Percentiles rank a stretch among this genome's conserved stretches.
These are phyloP conservation scores for Acridotheres tristis DNA, from an alignment of 2,797 vertebrate genomes.

Conservation along the genomic window DNA sequence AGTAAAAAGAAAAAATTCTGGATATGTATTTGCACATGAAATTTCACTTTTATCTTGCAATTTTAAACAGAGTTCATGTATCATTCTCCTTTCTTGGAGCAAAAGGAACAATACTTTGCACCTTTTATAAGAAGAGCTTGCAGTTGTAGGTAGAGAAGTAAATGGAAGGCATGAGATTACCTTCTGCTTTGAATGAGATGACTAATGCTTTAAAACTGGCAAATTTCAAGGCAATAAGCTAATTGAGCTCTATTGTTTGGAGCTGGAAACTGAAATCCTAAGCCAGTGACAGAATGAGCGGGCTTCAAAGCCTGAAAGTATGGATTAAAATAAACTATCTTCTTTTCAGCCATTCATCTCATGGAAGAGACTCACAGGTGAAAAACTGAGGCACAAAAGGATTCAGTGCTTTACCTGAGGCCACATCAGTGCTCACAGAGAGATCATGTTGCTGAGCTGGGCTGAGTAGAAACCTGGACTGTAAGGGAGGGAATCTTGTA, in stretches of 20 bases:
- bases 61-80: background rate
- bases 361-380: background rate
- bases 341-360: background rate
- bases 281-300: background rate
- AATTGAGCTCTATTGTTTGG: background rate
- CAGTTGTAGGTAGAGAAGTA: background rate
- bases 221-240: slow-evolving; percentile 1
- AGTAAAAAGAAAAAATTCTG: background rate
- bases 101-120: background rate
- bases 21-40: background rate
- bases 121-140: background rate
- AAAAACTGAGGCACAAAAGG: background rate
- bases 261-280: slow-evolving; percentile 9
- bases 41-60: background rate
- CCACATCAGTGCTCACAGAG: background rate
- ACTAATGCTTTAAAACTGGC: background rate
- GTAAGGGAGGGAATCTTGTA: background rate
- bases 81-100: background rate
- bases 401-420: background rate
- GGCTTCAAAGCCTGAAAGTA: slow-evolving; percentile 6
- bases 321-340: slow-evolving; percentile 1
- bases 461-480: background rate
- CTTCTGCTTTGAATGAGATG: background rate
- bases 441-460: background rate
- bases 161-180: background rate